phyloP scores from a whole-genome alignment of 2,888 invertebrate genomes.

The Melinaea marsaeus region DNA sequence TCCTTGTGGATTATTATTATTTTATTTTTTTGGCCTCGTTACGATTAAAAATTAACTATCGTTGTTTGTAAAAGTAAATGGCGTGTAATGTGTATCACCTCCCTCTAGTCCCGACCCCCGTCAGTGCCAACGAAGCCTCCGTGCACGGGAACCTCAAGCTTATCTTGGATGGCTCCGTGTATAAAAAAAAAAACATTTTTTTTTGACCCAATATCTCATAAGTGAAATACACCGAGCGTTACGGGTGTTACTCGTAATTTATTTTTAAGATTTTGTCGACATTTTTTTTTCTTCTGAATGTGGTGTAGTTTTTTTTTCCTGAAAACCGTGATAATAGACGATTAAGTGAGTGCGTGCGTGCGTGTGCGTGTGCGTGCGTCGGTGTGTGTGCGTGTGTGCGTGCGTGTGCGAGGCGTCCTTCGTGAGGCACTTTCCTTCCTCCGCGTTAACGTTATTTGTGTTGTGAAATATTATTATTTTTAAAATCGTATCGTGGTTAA shows the following conservation, averaged over 20 bases:
- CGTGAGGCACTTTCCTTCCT: slow-evolving; percentile 72
- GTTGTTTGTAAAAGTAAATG: slow-evolving; percentile 39
- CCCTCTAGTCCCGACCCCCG: slow-evolving; percentile 72
- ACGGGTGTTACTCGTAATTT: slow-evolving; percentile 68
- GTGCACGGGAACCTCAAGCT: slow-evolving; percentile 44
- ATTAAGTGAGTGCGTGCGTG: slow-evolving; percentile 51
- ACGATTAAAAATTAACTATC: slow-evolving; percentile 33
- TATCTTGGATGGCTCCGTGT: slow-evolving; percentile 40
- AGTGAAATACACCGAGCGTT: slow-evolving; percentile 64
- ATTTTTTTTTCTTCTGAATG: slow-evolving; percentile 47
- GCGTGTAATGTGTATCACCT: slow-evolving; percentile 54
- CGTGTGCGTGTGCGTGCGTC: slow-evolving; percentile 46
- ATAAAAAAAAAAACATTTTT: slow-evolving; percentile 40
- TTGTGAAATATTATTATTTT: slow-evolving; percentile 45
- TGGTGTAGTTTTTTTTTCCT: slow-evolving; percentile 61
- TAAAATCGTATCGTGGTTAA: slow-evolving; percentile 26
- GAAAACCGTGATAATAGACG: slow-evolving; percentile 78
- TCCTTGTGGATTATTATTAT: slow-evolving; percentile 60
- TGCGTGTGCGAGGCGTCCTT: slow-evolving; percentile 64
- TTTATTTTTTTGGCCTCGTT: slow-evolving; percentile 54
- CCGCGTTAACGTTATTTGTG: slow-evolving; percentile 58
- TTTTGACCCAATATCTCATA: slow-evolving; percentile 51
- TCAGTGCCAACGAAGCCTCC: slow-evolving; percentile 72
- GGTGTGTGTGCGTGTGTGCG: slow-evolving; percentile 59
- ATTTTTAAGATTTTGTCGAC: slow-evolving; percentile 73